Percentiles rank a stretch among this genome's conserved stretches.
Evolutionary conservation across 2,888 invertebrate genomes (phyloP).

Genomic region (Trimorus sp.): DNA sequence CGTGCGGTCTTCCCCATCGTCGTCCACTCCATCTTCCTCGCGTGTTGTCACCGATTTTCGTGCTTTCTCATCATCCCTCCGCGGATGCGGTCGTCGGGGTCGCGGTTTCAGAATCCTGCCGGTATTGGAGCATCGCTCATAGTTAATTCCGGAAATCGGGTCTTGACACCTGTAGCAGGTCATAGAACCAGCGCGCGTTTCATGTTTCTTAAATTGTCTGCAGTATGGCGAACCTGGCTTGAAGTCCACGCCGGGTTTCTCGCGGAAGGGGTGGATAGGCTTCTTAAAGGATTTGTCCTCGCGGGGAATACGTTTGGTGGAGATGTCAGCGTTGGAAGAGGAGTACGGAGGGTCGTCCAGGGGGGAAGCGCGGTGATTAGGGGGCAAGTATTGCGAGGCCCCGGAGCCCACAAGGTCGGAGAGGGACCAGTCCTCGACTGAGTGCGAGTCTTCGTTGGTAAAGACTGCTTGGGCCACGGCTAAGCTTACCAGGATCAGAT

Average conservation of each 20-base stretch:
- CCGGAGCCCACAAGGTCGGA: slow-evolving; percentile 37
- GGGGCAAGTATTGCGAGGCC: slow-evolving; percentile 34
- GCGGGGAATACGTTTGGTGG: slow-evolving; percentile 69
- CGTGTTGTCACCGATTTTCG: too few species aligned
- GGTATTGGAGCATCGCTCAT: slow-evolving; percentile 83
- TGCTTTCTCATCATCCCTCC: too few species aligned
- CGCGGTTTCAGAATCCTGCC: slow-evolving; percentile 75
- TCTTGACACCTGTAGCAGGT: slow-evolving; percentile 84
- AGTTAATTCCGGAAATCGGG: slow-evolving; percentile 82
- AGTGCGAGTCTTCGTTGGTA: not conserved
- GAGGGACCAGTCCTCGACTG: slow-evolving; percentile 44
- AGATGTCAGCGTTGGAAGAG: slow-evolving; percentile 30
- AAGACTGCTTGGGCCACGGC: slow-evolving; percentile 44
- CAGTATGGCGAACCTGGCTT: slow-evolving; percentile 72
- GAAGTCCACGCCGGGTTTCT: slow-evolving; percentile 52
- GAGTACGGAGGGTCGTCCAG: slow-evolving; percentile 49
- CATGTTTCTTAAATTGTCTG: slow-evolving; percentile 67
- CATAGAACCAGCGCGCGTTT: slow-evolving; percentile 69
- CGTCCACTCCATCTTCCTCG: not conserved
- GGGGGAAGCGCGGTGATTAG: slow-evolving; percentile 26
- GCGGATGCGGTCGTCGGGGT: slow-evolving; percentile 45
- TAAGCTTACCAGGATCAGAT: slow-evolving; percentile 61
- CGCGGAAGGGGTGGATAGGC: slow-evolving; percentile 47
- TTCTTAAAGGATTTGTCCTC: slow-evolving; percentile 73
- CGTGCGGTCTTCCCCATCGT: slow-evolving; percentile 38